phyloP scores from a whole-genome alignment of 2,113 vertebrate genomes.

The Pollachius pollachius region DNA sequence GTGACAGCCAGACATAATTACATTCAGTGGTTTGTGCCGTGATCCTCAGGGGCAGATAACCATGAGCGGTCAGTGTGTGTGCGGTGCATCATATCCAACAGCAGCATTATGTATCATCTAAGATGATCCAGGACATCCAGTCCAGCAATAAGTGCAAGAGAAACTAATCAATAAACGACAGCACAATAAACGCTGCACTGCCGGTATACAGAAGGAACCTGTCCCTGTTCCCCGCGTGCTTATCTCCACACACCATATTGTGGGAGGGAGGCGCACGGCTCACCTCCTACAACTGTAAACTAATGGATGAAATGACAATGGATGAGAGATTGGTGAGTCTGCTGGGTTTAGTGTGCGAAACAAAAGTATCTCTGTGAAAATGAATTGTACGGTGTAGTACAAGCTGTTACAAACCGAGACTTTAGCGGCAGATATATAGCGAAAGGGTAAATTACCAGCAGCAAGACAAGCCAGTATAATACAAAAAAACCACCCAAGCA shows the following conservation, averaged over 20 bases:
- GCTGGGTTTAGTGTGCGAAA: constrained; percentile 14
- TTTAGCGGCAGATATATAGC: no score
- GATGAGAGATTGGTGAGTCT: constrained; percentile 28
- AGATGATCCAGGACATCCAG: constrained; percentile 58
- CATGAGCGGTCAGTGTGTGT: constrained; percentile 5
- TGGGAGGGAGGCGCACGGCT: constrained; percentile 27
- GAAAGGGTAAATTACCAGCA: no score
- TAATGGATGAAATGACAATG: constrained; percentile 51
- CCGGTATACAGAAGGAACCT: constrained; percentile 42
- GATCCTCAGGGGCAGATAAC: constrained; percentile 63
- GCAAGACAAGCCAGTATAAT: no score
- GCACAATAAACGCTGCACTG: constrained; percentile 25
- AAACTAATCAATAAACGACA: constrained; percentile 33
- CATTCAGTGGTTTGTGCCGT: constrained; percentile 37
- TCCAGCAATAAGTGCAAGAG: constrained; percentile 27
- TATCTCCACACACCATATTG: constrained; percentile 62
- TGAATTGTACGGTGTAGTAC: no score
- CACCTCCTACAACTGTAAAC: constrained; percentile 38
- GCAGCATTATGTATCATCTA: constrained; percentile 57
- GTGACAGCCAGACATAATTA: constrained; percentile 54
- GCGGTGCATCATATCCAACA: constrained; percentile 47
- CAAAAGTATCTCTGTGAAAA: constrained; percentile 10
- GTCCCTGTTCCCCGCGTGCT: constrained; percentile 45
- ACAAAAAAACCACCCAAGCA: no score
- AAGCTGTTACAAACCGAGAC: no score